A percentile compares a stretch with the other conserved stretches of the same genome.
Evolutionary conservation across 2,797 vertebrate species (phyloP).

Genomic region (Coregonus suidteri): DNA sequence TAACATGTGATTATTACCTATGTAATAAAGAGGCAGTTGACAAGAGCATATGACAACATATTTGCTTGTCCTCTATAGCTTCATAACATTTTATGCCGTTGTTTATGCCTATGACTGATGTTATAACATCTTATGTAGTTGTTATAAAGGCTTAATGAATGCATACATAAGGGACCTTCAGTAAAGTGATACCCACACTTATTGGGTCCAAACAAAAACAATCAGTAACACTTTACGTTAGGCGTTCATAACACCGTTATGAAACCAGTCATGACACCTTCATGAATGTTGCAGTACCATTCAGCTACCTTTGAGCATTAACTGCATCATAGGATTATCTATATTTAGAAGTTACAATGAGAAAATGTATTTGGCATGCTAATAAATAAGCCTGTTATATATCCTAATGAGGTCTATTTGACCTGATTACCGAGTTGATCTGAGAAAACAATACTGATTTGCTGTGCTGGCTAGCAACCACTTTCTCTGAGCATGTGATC

Average conservation of each 20-base stretch:
- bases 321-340: neutral
- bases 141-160: neutral
- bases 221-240: too few relatives aligned
- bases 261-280: too few relatives aligned
- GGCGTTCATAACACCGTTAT: too few relatives aligned
- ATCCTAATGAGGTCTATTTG: constrained; percentile 39
- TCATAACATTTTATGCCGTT: neutral
- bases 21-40: neutral
- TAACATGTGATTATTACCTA: neutral
- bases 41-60: neutral
- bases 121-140: neutral
- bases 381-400: neutral
- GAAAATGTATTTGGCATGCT: neutral
- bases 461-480: constrained; percentile 39
- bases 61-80: neutral
- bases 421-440: constrained; percentile 51
- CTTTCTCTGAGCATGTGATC: constrained; percentile 41
- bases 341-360: constrained; percentile 2
- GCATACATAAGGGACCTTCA: neutral
- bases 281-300: too few relatives aligned
- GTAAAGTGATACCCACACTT: too few relatives aligned
- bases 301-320: neutral
- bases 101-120: neutral
- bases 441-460: constrained; percentile 65
- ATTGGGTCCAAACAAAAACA: too few relatives aligned